These are phyloP conservation scores for Delphinus delphis DNA, from an alignment of 2,113 vertebrate genomes.

Conservation along the genomic window DNA sequence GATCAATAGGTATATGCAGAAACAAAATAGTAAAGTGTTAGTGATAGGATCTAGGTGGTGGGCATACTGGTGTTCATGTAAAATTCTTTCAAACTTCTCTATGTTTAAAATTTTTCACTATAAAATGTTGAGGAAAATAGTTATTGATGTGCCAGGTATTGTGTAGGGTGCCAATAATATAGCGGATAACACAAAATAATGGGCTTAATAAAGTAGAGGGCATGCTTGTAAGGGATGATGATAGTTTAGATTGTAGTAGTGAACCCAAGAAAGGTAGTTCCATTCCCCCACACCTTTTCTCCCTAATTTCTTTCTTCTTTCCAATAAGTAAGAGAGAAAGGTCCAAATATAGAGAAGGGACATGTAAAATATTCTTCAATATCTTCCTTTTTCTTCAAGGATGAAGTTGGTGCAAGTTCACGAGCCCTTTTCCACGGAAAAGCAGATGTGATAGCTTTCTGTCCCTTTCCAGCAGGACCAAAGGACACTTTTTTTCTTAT, in stretches of 20 bases:
- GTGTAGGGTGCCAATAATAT: neutral
- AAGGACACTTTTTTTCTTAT: neutral
- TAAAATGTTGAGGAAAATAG: neutral
- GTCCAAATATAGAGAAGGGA: neutral
- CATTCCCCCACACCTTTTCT: neutral
- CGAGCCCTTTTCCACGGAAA: neutral
- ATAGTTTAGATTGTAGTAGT: too few relatives aligned
- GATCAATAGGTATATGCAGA: neutral
- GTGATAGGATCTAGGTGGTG: neutral
- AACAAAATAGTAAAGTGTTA: neutral
- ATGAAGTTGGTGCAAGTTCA: neutral
- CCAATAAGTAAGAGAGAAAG: neutral
- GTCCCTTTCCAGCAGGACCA: neutral
- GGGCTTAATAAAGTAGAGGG: neutral
- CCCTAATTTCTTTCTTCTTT: constrained; percentile 14
- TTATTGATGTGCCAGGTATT: neutral
- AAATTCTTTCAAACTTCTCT: neutral
- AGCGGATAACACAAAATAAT: neutral
- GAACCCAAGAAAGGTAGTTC: neutral
- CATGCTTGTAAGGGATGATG: neutral
- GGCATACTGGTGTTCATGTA: neutral
- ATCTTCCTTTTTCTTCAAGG: neutral
- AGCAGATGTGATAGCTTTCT: neutral
- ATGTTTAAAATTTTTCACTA: neutral
- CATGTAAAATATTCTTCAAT: neutral